Evolutionary conservation across 2,113 vertebrate species (phyloP), one percentile per base, ranked within the genome.

Genomic region (Peromyscus californicus): DNA sequence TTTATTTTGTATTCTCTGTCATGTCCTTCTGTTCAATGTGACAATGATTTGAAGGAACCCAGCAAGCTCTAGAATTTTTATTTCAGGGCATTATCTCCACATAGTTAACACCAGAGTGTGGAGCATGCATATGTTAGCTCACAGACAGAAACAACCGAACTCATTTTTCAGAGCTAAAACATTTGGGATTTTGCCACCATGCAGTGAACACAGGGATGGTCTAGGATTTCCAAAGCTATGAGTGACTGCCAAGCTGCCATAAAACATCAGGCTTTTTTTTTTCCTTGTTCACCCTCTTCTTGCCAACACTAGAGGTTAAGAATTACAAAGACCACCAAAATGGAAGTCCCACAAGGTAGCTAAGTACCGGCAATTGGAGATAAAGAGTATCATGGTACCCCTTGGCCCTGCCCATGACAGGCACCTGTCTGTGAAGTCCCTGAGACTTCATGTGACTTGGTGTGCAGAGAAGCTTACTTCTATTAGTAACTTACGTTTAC

Each of bases 91-190:
- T 13, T 16, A 1, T 59, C 22, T 70, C 70, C 45, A 57, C 80
- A 42, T 7, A 90, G 51, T 82, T 61, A 61, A 94, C 39, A 82
- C 70, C 15, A 83, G 70, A 83, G 74, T 85, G 92, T 92, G 84
- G 74, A 54, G 76, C 89, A 75, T 75, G 72, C 78, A 67, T 59
- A 54, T 57, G 78, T 87, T 83, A 87, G 70, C 95, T 93, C 84
- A 75, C 15, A 95, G 93, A 88, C 88, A 91, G 88, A 65, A 91
- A 95, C 16, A 91, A 96, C 24, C 4, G 29, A 94, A 75, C 90
- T 97, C 90, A 59, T 90, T 89, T 97, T 89, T 51, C 76, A 96
- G 84, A 97, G 86, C 63, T 95, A 70, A 96, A 87, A 76, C 63
- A 90, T 65, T 96, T 96, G 97, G 92, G 95, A 15, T 24, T 63